Evolutionary conservation across 2,797 vertebrate genomes (phyloP), one percentile per base, ranked within the genome.

Genomic region (Macrochelys suwanniensis): DNA sequence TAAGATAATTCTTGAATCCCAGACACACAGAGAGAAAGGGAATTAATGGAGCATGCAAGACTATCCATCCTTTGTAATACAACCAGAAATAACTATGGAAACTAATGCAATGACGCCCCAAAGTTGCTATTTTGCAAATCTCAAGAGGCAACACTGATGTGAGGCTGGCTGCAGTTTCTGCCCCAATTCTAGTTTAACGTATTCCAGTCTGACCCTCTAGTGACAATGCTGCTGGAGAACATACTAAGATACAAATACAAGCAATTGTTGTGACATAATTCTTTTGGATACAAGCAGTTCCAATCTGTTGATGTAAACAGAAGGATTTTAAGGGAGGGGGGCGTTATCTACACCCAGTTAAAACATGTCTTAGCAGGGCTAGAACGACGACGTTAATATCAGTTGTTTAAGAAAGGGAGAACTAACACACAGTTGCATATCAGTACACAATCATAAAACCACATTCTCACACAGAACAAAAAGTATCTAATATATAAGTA

Each of bases 231-330:
- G 93, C 91, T 90, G 59, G 85, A 92, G 65, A 88, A 90, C 81
- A 90, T 1, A 1, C 91, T 89, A 90, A 92, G 90, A 86, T 94
- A 90, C 61, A 95, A 97, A 95, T 85, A 88, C 86, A 92, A 94
- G 88, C 88, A 96, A 95, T 79, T 90, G 95, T 80, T 92, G 81
- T 94, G 94, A 93, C 94, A 88, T 96, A 91, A 95, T 97, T 97
- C 93, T 92, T 97, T 96, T 85, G 87, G 96, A 96, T 57, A 6
- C 94, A 82, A 93, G 92, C 91, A 95, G 95, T 97, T 83, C 79
- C 1, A 82, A 97, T 84, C 96, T 85, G 83, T 92, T 97, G 93
- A 97, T 95, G 92, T 94, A 96, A 94, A 97, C 96, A 95, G 84
- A 94, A 71, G 47, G 96, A 96, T 86, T 87, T 89, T 91, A 89